Evolutionary conservation across 2,113 vertebrate species (phyloP).

Genomic region (Nothoprocta pentlandii): DNA sequence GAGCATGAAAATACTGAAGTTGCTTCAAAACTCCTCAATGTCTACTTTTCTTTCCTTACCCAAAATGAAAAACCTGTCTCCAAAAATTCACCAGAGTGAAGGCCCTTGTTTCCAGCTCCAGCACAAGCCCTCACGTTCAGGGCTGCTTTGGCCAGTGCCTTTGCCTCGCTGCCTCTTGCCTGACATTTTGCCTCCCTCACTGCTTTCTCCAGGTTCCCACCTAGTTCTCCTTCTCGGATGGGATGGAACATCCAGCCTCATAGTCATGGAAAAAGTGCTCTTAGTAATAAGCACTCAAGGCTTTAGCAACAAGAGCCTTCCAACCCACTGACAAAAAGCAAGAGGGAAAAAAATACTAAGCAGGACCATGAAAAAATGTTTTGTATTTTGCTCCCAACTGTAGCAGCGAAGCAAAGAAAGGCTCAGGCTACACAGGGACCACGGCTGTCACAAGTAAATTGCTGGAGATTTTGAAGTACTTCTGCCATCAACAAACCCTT

Average conservation of each 20-base stretch:
- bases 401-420: background rate
- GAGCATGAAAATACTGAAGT: background rate
- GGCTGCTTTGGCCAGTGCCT: background rate
- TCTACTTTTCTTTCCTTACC: background rate
- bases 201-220: background rate
- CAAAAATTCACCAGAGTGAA: background rate
- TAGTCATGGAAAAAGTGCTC: background rate
- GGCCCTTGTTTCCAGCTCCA: background rate
- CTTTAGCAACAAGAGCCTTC: background rate
- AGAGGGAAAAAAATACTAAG: background rate
- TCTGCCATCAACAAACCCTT: background rate
- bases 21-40: background rate
- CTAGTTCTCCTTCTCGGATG: background rate
- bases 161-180: background rate
- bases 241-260: background rate
- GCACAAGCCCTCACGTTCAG: background rate
- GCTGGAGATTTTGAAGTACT: background rate
- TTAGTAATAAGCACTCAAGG: accelerated
- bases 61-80: background rate
- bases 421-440: accelerated
- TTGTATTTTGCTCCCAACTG: background rate
- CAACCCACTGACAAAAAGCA: background rate
- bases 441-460: background rate
- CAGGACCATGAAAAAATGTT: background rate
- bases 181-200: background rate